Conservation (phyloP, 1,140 invertebrate species). For the Dreissena polymorpha region DNA sequence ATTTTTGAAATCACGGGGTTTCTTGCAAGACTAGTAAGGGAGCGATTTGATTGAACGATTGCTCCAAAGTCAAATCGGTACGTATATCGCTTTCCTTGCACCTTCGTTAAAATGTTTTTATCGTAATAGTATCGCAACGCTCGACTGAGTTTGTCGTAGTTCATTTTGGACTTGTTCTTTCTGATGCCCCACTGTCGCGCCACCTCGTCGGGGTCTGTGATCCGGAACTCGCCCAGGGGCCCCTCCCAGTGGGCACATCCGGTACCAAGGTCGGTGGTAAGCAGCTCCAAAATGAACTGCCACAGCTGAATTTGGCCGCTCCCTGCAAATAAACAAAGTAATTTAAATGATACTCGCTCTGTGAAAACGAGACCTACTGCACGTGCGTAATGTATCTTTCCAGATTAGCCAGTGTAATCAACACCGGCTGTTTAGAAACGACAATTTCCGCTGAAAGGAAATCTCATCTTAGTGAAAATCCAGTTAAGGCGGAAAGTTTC, state of each 20-base stretch:
- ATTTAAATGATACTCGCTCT: too few relatives aligned
- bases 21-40: conserved; percentile 23
- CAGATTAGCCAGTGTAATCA: too few relatives aligned
- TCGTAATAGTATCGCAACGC: conserved; percentile 93
- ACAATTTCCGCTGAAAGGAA: too few relatives aligned
- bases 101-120: conserved; percentile 99
- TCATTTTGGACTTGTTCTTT: conserved; percentile 94
- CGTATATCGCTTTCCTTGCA: conserved; percentile 91
- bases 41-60: conserved; percentile 43
- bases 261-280: conserved; percentile 94
- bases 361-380: too few relatives aligned
- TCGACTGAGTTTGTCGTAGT: conserved; percentile 92
- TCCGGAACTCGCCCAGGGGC: conserved; percentile 98
- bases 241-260: conserved; percentile 98
- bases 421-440: too few relatives aligned
- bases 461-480: too few relatives aligned
- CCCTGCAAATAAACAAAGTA: conserved; percentile 56
- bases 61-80: conserved; percentile 70
- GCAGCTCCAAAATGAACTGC: conserved; percentile 97
- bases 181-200: conserved; percentile 96
- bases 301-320: conserved; percentile 84
- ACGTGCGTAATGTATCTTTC: too few relatives aligned
- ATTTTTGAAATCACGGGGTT: conserved; percentile 37
- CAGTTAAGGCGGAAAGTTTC: too few relatives aligned
- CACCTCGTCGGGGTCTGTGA: conserved; percentile 98